Evolutionary conservation across 2,888 invertebrate genomes (phyloP).

Genomic region (Polyploca ridens): DNA sequence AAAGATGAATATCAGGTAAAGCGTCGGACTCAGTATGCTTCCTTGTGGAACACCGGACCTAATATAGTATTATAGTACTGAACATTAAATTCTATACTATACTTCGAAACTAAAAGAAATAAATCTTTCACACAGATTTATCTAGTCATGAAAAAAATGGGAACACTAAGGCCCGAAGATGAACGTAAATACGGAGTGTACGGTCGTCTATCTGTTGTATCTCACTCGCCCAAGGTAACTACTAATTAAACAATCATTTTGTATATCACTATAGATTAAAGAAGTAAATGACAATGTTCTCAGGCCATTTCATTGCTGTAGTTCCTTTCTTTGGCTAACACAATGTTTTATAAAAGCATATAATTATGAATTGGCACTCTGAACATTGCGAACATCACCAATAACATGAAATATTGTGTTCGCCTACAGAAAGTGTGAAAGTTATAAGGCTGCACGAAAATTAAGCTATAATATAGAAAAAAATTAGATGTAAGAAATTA

Average conservation of each 20-base stretch:
- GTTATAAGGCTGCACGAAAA: conserved; percentile 48
- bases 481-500: conserved; percentile 60
- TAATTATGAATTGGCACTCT: conserved; percentile 58
- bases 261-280: background rate
- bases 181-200: conserved; percentile 87
- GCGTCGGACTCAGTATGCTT: too few relatives aligned
- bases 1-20: too few relatives aligned
- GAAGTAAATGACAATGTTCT: conserved; percentile 48
- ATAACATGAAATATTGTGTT: conserved; percentile 60
- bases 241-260: background rate
- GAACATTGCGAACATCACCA: conserved; percentile 46
- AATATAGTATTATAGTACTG: too few relatives aligned
- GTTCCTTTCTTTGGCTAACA: conserved; percentile 53
- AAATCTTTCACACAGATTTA: conserved; percentile 75
- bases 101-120: background rate
- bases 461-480: conserved; percentile 52
- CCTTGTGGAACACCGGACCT: too few relatives aligned
- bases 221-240: conserved; percentile 68
- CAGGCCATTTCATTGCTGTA: conserved; percentile 52
- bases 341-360: conserved; percentile 47
- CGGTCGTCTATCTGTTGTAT: conserved; percentile 73
- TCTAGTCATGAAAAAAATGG: conserved; percentile 88
- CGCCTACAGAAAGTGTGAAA: conserved; percentile 75
- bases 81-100: too few relatives aligned
- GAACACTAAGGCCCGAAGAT: conserved; percentile 86